Evolutionary conservation across 2,888 invertebrate genomes (phyloP).

Genomic region (Tridacna gigas): DNA sequence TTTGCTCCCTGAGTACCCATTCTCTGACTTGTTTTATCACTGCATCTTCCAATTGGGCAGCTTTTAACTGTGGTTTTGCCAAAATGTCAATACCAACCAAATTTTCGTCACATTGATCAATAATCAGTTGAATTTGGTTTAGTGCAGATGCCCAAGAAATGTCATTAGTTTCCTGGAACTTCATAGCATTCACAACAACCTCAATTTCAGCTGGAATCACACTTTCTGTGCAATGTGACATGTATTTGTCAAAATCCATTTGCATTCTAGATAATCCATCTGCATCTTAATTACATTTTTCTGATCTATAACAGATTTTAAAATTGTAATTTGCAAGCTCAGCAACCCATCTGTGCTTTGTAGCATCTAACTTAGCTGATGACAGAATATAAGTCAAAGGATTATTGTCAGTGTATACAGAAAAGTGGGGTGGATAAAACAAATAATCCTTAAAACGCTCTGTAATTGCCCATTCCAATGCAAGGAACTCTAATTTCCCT

Average conservation of each 20-base stretch:
- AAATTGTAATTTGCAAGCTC: constrained; percentile 61
- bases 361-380: constrained; percentile 48
- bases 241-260: constrained; percentile 38
- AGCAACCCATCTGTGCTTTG: constrained; percentile 36
- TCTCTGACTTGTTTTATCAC: no score
- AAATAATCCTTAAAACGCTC: constrained; percentile 63
- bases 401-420: constrained; percentile 56
- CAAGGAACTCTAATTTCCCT: constrained; percentile 60
- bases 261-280: constrained; percentile 51
- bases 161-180: background rate
- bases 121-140: background rate
- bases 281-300: constrained; percentile 38
- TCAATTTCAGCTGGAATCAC: background rate
- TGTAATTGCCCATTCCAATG: constrained; percentile 57
- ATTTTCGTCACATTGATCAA: background rate
- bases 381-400: constrained; percentile 50
- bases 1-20: no score
- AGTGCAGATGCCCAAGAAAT: background rate
- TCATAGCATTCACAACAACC: background rate
- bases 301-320: constrained; percentile 57
- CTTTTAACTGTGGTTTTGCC: background rate
- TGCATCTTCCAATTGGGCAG: no score
- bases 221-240: no score
- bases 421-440: constrained; percentile 52
- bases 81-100: background rate